Conservation (phyloP, 2,888 invertebrate species). For the Fissipunctia ypsillon region DNA sequence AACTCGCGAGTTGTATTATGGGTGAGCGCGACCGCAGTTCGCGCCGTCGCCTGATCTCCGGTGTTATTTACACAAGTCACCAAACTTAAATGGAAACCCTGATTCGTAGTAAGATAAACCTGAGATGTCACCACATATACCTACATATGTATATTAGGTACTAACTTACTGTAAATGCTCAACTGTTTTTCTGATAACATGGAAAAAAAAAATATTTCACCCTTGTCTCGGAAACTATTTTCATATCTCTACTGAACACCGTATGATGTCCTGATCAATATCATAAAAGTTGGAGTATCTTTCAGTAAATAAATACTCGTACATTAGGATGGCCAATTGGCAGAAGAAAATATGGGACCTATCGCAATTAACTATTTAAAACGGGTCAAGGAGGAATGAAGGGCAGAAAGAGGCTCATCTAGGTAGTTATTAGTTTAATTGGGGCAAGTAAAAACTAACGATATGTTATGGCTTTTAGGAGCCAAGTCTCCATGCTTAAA, state of each 20-base stretch:
- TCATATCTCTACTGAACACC: constrained; percentile 32
- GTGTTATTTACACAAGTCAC: constrained; percentile 75
- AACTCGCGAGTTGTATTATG: constrained; percentile 66
- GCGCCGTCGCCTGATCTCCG: constrained; percentile 72
- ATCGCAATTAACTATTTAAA: not conserved
- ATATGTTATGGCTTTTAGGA: constrained; percentile 17
- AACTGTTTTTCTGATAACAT: constrained; percentile 38
- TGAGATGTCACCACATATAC: constrained; percentile 63
- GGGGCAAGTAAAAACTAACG: not conserved
- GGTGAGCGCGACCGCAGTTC: constrained; percentile 39
- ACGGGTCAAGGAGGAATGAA: not conserved
- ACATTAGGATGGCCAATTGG: constrained; percentile 1
- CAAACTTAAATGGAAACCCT: constrained; percentile 81
- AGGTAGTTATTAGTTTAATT: not conserved
- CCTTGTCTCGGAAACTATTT: constrained; percentile 29
- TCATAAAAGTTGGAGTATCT: constrained; percentile 7
- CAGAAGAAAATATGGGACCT: constrained; percentile 1
- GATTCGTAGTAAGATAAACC: constrained; percentile 76
- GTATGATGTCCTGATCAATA: constrained; percentile 28
- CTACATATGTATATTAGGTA: constrained; percentile 67
- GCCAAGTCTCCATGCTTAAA: constrained; percentile 6
- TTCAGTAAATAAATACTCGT: constrained; percentile 19
- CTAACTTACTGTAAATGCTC: constrained; percentile 26
- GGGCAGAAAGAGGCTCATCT: not conserved
- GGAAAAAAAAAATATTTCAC: constrained; percentile 58